phyloP scores from a whole-genome alignment of 37 sponge, comb jelly and placozoan species.

The Chondrosia reniformis region DNA sequence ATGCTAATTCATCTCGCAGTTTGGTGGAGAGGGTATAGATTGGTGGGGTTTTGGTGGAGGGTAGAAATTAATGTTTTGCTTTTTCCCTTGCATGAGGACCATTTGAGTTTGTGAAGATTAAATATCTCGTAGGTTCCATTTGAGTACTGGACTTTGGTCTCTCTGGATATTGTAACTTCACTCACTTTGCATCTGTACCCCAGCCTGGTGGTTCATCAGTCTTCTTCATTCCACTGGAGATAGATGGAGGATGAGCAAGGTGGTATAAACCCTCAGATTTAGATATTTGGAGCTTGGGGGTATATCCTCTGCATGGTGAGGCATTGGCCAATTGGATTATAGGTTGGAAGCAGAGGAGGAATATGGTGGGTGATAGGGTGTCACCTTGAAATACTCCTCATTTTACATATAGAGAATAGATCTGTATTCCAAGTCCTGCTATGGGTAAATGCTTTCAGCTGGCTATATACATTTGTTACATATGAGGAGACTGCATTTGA shows the following conservation, averaged over 20 bases:
- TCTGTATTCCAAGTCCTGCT: not conserved
- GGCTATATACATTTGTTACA: not conserved
- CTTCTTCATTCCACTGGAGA: not conserved
- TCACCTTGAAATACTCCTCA: not conserved
- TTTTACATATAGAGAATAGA: not conserved
- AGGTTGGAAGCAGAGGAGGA: not conserved
- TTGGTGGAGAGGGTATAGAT: too few relatives aligned
- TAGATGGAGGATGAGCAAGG: not conserved
- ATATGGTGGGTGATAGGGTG: not conserved
- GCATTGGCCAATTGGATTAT: not conserved
- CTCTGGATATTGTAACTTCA: too few relatives aligned
- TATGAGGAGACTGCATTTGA: not conserved
- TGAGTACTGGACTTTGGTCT: too few relatives aligned
- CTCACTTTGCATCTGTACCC: not conserved
- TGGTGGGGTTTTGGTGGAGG: too few relatives aligned
- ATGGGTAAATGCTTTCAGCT: not conserved
- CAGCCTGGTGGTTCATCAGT: not conserved
- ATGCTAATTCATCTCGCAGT: too few relatives aligned
- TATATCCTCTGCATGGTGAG: not conserved
- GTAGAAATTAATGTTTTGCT: too few relatives aligned
- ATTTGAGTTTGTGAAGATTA: too few relatives aligned
- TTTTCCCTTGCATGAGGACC: too few relatives aligned
- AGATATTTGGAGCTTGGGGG: not conserved
- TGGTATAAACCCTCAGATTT: not conserved
- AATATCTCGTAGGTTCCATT: too few relatives aligned